These are phyloP conservation scores for Rhingia rostrata DNA, from an alignment of 2,888 invertebrate species.

Conservation along the genomic window DNA sequence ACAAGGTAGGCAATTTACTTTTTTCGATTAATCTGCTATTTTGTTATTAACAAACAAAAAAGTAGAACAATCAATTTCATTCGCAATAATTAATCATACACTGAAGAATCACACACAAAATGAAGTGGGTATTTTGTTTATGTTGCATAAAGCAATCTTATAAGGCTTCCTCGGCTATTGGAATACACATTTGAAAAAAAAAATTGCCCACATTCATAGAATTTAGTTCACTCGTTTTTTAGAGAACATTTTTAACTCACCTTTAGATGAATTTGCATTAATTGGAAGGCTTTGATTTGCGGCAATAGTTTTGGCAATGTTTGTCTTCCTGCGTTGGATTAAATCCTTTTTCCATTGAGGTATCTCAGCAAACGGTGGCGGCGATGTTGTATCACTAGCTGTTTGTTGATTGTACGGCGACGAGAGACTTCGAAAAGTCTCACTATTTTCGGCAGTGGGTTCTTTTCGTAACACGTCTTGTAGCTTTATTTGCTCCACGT, in stretches of 20 bases:
- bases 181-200: neutral
- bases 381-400: conserved; percentile 63
- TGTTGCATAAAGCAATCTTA: conserved; percentile 14
- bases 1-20: no score
- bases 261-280: conserved; percentile 39
- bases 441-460: neutral
- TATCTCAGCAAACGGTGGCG: conserved; percentile 82
- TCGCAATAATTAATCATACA: neutral
- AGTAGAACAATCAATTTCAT: no score
- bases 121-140: neutral
- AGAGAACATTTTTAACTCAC: conserved; percentile 18
- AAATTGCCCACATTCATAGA: neutral
- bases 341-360: conserved; percentile 94
- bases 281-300: conserved; percentile 47
- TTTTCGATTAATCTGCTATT: no score
- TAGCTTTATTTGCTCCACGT: conserved; percentile 18
- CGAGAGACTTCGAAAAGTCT: conserved; percentile 34
- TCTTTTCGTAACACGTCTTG: conserved; percentile 39
- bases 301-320: conserved; percentile 80
- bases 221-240: no score
- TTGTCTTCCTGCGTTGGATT: conserved; percentile 86
- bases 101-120: neutral
- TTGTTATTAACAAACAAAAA: no score
- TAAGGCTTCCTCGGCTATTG: conserved; percentile 13
- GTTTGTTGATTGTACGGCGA: conserved; percentile 39